Percentiles rank a stretch among this genome's conserved stretches.
Conservation (phyloP, 2,888 invertebrate genomes). For the Parapristionchus giblindavisi region DNA sequence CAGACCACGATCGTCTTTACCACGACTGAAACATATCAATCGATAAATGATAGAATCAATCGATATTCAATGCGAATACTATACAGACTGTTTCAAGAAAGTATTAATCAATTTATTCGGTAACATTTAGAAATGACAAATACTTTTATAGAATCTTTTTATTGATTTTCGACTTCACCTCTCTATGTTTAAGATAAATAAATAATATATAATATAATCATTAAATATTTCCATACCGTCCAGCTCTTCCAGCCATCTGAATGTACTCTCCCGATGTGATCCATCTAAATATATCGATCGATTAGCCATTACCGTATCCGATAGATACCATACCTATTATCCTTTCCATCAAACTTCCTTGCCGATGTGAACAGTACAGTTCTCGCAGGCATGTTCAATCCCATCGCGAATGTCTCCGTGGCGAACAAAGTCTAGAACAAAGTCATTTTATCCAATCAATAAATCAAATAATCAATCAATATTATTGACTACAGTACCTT, state of each 20-base stretch:
- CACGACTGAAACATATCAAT: slow-evolving; percentile 70
- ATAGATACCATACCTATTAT: slow-evolving; percentile 81
- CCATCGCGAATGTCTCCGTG: slow-evolving; percentile 99
- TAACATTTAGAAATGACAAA: too few species aligned
- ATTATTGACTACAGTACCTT: slow-evolving; percentile 76
- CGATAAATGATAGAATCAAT: too few species aligned
- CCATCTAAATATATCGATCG: slow-evolving; percentile 69
- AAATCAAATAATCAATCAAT: neutral
- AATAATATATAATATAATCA: neutral
- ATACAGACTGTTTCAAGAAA: too few species aligned
- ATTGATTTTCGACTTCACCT: too few species aligned
- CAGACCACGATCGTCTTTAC: slow-evolving; percentile 92
- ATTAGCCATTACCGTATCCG: slow-evolving; percentile 29
- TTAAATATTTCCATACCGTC: slow-evolving; percentile 77
- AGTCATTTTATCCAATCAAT: neutral
- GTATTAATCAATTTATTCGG: too few species aligned
- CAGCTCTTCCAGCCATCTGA: slow-evolving; percentile 99
- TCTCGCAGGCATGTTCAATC: slow-evolving; percentile 98
- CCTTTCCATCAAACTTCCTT: slow-evolving; percentile 95
- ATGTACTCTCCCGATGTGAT: slow-evolving; percentile 90
- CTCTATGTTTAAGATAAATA: neutral
- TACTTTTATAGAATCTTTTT: too few species aligned
- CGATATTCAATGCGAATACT: too few species aligned
- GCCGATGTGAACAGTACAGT: slow-evolving; percentile 96
- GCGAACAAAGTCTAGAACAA: slow-evolving; percentile 85